Conservation (phyloP, 2,113 vertebrate species). For the Hassar affinis region DNA sequence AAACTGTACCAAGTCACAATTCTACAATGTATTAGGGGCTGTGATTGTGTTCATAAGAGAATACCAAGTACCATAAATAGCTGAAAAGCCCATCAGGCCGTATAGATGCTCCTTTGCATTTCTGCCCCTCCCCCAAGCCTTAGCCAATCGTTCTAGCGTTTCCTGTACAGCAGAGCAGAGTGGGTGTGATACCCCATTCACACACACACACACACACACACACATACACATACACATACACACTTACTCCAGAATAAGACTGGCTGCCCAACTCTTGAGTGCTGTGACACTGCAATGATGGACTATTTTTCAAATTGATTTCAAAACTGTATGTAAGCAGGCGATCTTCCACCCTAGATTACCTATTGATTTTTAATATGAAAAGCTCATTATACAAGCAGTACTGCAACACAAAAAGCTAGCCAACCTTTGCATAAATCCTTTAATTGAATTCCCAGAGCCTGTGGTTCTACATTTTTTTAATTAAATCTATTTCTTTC, state of each 20-base stretch:
- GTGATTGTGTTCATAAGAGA: background rate
- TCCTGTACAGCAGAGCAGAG: background rate
- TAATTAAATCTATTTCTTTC: constrained; percentile 99
- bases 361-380: constrained; percentile 99
- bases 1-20: background rate
- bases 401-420: constrained; percentile 98
- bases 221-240: too few relatives aligned
- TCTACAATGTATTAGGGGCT: background rate
- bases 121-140: constrained; percentile 2
- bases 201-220: too few relatives aligned
- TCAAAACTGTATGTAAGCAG: constrained; percentile 99
- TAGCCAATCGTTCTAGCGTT: constrained; percentile 18
- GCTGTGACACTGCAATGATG: constrained; percentile 93
- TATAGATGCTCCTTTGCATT: background rate
- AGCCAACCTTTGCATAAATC: constrained; percentile 99
- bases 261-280: constrained; percentile 71
- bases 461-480: constrained; percentile 98
- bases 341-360: constrained; percentile 99
- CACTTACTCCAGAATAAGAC: constrained; percentile 22
- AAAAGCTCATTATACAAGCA: constrained; percentile 99
- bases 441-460: constrained; percentile 99
- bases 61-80: background rate
- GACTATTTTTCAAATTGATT: constrained; percentile 99
- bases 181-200: background rate
- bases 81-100: background rate